Conservation (phyloP, 2,797 vertebrate genomes). For the Pristis pectinata region DNA sequence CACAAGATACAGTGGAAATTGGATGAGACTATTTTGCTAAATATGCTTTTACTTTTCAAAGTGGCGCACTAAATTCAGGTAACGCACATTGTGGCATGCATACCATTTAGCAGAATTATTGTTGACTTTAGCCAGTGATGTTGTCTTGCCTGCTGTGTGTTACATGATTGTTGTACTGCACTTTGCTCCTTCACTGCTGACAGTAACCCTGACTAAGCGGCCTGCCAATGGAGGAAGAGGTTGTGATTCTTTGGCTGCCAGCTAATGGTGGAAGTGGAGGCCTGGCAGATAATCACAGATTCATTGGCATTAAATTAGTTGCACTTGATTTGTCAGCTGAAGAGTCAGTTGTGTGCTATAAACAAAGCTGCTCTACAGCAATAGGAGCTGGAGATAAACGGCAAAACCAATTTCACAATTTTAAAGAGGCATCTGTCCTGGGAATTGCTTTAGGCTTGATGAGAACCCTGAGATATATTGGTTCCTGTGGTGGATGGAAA, state of each 20-base stretch:
- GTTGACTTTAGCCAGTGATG: background rate
- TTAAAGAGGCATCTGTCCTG: background rate
- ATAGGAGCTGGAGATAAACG: background rate
- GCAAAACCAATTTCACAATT: background rate
- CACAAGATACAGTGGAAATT: background rate
- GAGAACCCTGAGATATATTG: background rate
- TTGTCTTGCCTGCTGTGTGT: background rate
- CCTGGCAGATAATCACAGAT: background rate
- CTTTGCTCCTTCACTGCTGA: background rate
- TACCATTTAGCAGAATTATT: background rate
- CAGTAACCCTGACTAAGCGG: background rate
- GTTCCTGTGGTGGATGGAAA: background rate
- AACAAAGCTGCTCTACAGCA: background rate
- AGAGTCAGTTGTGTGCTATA: background rate
- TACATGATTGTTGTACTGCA: background rate
- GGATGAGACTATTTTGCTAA: background rate
- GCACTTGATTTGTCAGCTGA: background rate
- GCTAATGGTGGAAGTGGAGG: background rate
- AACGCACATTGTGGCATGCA: background rate
- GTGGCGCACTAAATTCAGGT: background rate
- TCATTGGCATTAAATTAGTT: background rate
- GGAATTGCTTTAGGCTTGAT: background rate
- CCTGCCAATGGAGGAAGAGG: background rate
- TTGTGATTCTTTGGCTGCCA: background rate
- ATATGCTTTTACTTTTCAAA: background rate